Evolutionary conservation across 2,797 vertebrate species (phyloP), one percentile per base, ranked within the genome.

Genomic region (Sebastes nivosus): DNA sequence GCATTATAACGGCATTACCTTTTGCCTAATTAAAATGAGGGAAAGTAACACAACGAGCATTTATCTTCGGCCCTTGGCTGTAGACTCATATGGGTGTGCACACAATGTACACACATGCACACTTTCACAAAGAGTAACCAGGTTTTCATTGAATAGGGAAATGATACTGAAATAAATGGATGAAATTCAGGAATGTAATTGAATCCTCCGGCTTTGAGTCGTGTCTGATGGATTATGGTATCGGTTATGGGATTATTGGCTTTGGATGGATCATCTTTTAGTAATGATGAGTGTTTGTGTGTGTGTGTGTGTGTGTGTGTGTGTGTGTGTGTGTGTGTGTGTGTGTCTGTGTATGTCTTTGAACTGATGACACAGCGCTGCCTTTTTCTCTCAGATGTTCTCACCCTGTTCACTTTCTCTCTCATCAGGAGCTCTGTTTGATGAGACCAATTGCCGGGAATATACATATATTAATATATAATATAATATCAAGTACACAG

Each of bases 21-120:
- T 83, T 82, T 80, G 69, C 59, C 77, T 89, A 90, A 93, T 93
- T 90, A 92, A 92, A 90, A 87, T 64, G 22, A 25, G 18, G 54
- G 69, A 89, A 84, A 79, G 82, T 83, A 85, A 89, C 70, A 87
- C 76, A 88, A 54, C 8, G 65, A 65, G 79, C 83, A 84, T 89
- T 89, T 90, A 86, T 87, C 82, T 83, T 80, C 20, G 72, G 85
- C 89, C 85, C n/a, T 75, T 32, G 72, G 88, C 77, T 90, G 71
- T 67, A 54, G 83, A 88, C 75, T 72, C 36, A 67, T 32, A 63
- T 42, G 46, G 58, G 58, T 59, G 42, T 11, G 9, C 61, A 86
- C 61, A n/a, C 20, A 1, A 57, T 29, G 13, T 2, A 55, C 63
- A 46, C 54, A 46, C 24, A 34, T 65, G 52, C 50, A 87, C 63